These are phyloP conservation scores for Andrena trimmerana DNA, from an alignment of 2,888 invertebrate genomes.

Conservation along the genomic window DNA sequence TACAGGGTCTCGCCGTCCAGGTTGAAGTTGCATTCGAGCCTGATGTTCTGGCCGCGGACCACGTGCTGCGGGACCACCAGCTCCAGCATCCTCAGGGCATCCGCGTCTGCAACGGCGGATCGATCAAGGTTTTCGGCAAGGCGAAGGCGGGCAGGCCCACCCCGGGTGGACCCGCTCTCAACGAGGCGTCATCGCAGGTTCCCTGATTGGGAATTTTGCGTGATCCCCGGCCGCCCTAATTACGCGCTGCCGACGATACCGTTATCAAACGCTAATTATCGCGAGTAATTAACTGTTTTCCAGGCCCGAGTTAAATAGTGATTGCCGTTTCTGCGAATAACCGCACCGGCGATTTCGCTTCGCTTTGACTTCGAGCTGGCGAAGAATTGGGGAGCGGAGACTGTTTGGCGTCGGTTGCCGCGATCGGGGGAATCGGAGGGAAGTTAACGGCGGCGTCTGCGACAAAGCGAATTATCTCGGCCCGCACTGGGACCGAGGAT, in stretches of 20 bases:
- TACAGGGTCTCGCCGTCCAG: conserved; percentile 93
- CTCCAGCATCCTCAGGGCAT: conserved; percentile 89
- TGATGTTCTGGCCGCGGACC: conserved; percentile 91
- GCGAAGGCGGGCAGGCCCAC: not conserved
- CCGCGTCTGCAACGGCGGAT: conserved; percentile 51
- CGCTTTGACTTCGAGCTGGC: too few relatives aligned
- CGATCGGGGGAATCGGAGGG: not conserved
- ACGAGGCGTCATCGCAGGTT: not conserved
- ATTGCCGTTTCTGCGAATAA: too few relatives aligned
- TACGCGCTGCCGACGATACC: not conserved
- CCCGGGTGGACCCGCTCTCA: too few relatives aligned
- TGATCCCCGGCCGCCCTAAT: not conserved
- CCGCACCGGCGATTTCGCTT: too few relatives aligned
- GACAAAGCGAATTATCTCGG: conserved; percentile 10
- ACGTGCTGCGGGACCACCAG: conserved; percentile 93
- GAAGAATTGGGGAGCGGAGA: not conserved
- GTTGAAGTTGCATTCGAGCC: conserved; percentile 93
- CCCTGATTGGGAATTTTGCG: not conserved
- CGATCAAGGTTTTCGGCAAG: not conserved
- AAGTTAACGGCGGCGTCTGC: not conserved
- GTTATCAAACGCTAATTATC: not conserved
- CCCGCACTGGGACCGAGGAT: not conserved
- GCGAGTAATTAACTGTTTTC: not conserved
- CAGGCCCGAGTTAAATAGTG: too few relatives aligned
- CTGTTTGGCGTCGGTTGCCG: not conserved